Conservation (phyloP, 2,113 vertebrate genomes). For the Xiphophorus couchianus region DNA sequence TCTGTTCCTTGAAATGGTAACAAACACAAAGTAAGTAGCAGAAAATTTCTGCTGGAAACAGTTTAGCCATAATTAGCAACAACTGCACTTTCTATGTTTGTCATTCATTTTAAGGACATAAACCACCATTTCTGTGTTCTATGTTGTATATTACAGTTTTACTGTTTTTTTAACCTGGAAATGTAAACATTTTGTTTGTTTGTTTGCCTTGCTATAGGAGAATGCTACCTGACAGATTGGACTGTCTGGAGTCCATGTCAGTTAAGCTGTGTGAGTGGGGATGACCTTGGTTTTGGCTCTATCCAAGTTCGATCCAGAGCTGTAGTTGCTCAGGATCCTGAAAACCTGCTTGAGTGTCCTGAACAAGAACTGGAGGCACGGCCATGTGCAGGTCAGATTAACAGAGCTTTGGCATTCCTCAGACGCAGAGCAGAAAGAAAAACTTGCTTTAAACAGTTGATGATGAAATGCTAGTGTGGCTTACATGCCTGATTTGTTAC, state of each 20-base stretch:
- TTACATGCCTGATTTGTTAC: no score
- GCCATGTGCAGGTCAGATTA: constrained; percentile 86
- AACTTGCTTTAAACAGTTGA: no score
- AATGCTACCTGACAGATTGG: constrained; percentile 97
- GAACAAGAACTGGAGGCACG: constrained; percentile 91
- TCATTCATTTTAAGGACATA: neutral
- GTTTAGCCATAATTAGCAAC: no score
- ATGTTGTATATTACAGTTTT: neutral
- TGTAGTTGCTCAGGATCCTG: constrained; percentile 90
- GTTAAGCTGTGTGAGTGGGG: constrained; percentile 89
- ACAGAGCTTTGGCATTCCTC: no score
- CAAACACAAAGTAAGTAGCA: neutral
- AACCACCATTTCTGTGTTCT: neutral
- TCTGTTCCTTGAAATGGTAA: no score
- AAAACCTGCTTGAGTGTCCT: constrained; percentile 93
- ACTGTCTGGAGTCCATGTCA: constrained; percentile 93
- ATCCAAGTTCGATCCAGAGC: constrained; percentile 92
- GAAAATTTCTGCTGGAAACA: neutral
- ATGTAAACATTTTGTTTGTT: neutral
- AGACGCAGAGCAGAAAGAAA: no score
- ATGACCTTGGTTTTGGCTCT: constrained; percentile 91
- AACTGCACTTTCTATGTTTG: neutral
- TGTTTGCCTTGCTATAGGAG: constrained; percentile 78
- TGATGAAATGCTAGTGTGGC: no score
- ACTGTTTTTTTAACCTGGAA: neutral